phyloP scores from a whole-genome alignment of 2,113 vertebrate genomes.

The Phaethon lepturus region DNA sequence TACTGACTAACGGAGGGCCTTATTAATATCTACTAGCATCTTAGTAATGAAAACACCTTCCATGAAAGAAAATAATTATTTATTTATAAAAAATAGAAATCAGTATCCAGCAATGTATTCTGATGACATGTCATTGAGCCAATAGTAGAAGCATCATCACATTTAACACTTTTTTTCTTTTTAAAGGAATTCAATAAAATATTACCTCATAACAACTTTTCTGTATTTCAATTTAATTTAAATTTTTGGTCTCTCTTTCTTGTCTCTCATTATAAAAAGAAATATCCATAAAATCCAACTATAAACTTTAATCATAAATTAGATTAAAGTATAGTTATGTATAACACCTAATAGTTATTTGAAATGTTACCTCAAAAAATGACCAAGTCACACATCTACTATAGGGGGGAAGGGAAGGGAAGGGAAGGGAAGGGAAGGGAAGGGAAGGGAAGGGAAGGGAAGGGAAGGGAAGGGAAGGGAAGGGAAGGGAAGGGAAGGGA shows the following conservation, averaged over 20 bases:
- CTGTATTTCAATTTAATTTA: not conserved
- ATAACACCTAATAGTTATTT: not conserved
- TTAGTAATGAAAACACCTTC: not conserved
- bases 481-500: too few relatives aligned
- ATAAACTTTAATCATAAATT: not conserved
- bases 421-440: too few relatives aligned
- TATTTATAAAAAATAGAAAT: not conserved
- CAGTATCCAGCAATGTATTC: not conserved
- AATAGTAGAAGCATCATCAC: not conserved
- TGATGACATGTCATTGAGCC: not conserved
- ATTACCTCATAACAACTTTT: not conserved
- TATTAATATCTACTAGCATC: not conserved
- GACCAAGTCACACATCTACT: not conserved
- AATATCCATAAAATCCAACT: not conserved
- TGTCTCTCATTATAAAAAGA: not conserved
- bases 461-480: not conserved
- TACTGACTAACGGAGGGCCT: not conserved
- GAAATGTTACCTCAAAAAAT: not conserved
- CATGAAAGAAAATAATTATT: not conserved
- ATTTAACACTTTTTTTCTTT: not conserved
- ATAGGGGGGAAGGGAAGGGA: not conserved
- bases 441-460: too few relatives aligned
- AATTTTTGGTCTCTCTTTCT: not conserved
- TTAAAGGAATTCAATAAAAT: not conserved
- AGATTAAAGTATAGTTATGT: not conserved